Evolutionary conservation across 2,113 vertebrate genomes (phyloP).

Genomic region (Brachionichthys hirsutus): DNA sequence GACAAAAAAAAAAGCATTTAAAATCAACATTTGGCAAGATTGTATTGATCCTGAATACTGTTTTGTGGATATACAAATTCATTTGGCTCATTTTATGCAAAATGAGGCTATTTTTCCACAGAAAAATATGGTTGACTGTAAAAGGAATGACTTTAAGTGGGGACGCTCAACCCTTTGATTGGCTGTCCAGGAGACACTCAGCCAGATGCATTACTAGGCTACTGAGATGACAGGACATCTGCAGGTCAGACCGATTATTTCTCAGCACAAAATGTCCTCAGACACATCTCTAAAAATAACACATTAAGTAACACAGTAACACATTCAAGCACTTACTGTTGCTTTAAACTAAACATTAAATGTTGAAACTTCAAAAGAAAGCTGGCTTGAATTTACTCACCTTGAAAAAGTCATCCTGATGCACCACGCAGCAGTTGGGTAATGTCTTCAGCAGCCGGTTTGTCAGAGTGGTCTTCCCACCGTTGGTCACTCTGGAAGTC

Average conservation of each 20-base stretch:
- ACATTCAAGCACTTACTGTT: constrained; percentile 6
- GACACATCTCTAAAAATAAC: not conserved
- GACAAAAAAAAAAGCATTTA: too few species aligned
- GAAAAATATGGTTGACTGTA: constrained; percentile 5
- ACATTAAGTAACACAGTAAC: constrained; percentile 9
- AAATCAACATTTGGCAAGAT: too few species aligned
- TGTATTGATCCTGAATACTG: too few species aligned
- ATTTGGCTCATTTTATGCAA: too few species aligned
- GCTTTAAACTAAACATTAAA: constrained; percentile 17
- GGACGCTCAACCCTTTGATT: constrained; percentile 65
- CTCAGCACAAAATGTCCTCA: constrained; percentile 30
- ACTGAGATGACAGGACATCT: constrained; percentile 70
- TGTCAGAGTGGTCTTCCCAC: constrained; percentile 83
- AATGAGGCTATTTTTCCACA: too few species aligned
- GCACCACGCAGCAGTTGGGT: constrained; percentile 82
- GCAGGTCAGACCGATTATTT: constrained; percentile 53
- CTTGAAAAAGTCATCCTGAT: constrained; percentile 85
- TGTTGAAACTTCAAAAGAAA: not conserved
- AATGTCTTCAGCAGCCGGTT: constrained; percentile 74
- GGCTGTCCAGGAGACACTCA: constrained; percentile 80
- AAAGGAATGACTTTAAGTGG: constrained; percentile 61
- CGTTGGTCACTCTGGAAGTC: constrained; percentile 80
- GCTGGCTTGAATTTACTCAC: constrained; percentile 55
- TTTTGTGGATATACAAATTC: too few species aligned
- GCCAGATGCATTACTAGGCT: constrained; percentile 71